A percentile compares a stretch with the other conserved stretches of the same genome.
phyloP scores from a whole-genome alignment of 2,113 vertebrate genomes.

The Blennius ocellaris region DNA sequence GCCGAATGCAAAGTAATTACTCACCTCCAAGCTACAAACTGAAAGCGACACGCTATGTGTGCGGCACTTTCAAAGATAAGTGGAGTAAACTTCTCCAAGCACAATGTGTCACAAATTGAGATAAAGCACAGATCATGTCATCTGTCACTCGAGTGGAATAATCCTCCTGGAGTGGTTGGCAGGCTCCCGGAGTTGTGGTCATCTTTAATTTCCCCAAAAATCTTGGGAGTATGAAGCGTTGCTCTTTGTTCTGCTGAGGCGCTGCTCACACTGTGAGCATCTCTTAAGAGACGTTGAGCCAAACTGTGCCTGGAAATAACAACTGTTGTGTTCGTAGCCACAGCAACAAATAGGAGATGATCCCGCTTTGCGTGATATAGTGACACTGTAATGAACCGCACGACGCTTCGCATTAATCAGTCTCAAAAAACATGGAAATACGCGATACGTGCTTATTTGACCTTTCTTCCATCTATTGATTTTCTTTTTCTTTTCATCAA shows the following conservation, averaged over 20 bases:
- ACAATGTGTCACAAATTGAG: no score
- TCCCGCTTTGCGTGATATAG: constrained; percentile 22
- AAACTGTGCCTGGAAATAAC: constrained; percentile 3
- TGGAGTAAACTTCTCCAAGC: neutral
- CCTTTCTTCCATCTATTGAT: no score
- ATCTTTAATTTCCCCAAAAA: neutral
- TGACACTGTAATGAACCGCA: constrained; percentile 20
- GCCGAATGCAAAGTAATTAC: neutral
- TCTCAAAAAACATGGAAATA: neutral
- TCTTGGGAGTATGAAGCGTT: neutral
- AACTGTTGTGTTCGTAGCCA: constrained; percentile 3
- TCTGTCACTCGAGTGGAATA: neutral
- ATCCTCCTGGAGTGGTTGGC: neutral
- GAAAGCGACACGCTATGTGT: neutral
- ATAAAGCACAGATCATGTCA: no score
- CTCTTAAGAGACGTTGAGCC: neutral
- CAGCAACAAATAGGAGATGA: constrained; percentile 38
- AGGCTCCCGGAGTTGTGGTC: neutral
- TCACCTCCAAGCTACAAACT: neutral
- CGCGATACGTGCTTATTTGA: no score
- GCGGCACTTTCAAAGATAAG: neutral
- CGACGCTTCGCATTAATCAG: constrained; percentile 22
- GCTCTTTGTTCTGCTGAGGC: neutral
- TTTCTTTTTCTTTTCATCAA: no score
- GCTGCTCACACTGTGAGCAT: neutral